Evolutionary conservation across 2,797 vertebrate genomes (phyloP).

Genomic region (Myioborus melanocephalus): DNA sequence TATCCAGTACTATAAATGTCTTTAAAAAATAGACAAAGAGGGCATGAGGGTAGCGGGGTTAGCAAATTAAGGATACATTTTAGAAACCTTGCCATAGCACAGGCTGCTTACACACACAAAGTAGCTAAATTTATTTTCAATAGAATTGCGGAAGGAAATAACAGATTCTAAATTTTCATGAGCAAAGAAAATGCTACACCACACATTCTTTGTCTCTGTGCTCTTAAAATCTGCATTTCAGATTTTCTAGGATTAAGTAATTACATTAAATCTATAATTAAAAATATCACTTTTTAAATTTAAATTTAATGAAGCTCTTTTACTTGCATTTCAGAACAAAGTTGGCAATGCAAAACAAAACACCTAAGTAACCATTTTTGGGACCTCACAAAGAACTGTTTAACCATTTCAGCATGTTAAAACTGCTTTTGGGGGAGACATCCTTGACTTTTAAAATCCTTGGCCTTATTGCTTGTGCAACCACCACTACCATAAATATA

Average conservation of each 20-base stretch:
- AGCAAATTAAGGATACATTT: background rate
- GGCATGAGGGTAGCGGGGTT: accelerated
- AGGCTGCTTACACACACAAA: background rate
- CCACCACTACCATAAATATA: background rate
- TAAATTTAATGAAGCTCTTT: background rate
- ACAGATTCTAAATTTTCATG: background rate
- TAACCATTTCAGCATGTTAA: background rate
- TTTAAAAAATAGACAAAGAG: slow-evolving; percentile 46
- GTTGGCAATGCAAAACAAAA: background rate
- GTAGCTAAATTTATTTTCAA: background rate
- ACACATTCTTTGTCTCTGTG: background rate
- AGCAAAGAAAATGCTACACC: background rate
- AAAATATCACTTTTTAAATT: background rate
- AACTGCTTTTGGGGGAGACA: background rate
- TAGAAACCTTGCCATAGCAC: background rate
- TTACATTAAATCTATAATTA: background rate
- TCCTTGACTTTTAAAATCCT: background rate
- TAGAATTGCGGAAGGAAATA: background rate
- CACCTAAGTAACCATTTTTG: background rate
- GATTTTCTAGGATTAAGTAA: background rate
- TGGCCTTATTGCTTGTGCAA: background rate
- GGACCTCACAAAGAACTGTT: background rate
- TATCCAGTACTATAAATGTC: slow-evolving; percentile 98
- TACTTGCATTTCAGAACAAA: background rate
- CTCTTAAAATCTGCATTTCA: background rate